A percentile compares a stretch with the other conserved stretches of the same genome.
Conservation (phyloP, 2,113 vertebrate species). For the Hyla sarda region DNA sequence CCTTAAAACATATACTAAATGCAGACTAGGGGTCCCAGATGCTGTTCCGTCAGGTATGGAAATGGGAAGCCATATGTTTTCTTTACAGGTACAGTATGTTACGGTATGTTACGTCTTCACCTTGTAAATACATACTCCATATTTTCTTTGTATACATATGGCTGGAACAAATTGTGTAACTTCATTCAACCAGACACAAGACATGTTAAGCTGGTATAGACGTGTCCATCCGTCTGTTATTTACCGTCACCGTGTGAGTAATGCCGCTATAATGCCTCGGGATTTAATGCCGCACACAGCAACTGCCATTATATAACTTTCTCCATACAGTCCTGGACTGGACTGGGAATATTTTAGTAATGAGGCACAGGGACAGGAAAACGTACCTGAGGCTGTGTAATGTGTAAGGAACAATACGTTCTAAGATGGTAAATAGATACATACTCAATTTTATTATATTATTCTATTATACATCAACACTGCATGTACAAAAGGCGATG, state of each 20-base stretch:
- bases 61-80: not conserved
- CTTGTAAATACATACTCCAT: too few species aligned
- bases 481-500: not conserved
- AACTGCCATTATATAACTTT: not conserved
- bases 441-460: too few species aligned
- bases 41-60: not conserved
- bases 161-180: not conserved
- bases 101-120: not conserved
- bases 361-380: not conserved
- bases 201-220: not conserved
- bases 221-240: not conserved
- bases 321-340: not conserved
- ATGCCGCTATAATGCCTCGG: not conserved
- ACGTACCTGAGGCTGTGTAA: not conserved
- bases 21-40: too few species aligned
- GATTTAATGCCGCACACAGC: not conserved
- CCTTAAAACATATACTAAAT: too few species aligned
- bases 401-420: not conserved
- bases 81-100: not conserved
- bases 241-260: not conserved
- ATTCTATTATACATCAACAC: not conserved
- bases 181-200: not conserved
- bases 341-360: constrained; percentile 12
- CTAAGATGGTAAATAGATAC: not conserved
- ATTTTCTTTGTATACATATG: not conserved